phyloP scores from a whole-genome alignment of 2,888 invertebrate genomes.

The Panzeria rudis region DNA sequence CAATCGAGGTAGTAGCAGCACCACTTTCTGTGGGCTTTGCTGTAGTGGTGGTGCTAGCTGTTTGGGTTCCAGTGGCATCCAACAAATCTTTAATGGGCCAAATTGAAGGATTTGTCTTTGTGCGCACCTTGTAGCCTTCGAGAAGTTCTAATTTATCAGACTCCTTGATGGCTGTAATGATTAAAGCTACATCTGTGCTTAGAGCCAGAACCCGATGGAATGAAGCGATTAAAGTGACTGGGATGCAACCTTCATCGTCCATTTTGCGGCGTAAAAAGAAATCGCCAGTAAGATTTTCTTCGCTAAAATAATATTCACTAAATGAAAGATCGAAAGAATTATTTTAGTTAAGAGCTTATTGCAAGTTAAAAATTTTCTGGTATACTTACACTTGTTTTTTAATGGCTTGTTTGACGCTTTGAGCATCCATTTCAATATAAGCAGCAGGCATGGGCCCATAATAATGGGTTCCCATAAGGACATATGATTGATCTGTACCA shows the following conservation, averaged over 20 bases:
- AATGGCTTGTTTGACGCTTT: slow-evolving; percentile 91
- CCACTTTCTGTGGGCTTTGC: slow-evolving; percentile 43
- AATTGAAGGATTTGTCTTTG: slow-evolving; percentile 90
- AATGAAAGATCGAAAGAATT: slow-evolving; percentile 46
- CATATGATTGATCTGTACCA: slow-evolving; percentile 80
- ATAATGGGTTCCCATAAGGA: slow-evolving; percentile 83
- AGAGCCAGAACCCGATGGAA: slow-evolving; percentile 96
- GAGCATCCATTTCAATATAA: slow-evolving; percentile 83
- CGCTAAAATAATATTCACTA: slow-evolving; percentile 99
- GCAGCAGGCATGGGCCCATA: slow-evolving; percentile 82
- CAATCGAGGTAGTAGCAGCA: slow-evolving; percentile 20
- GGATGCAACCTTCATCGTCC: slow-evolving; percentile 96
- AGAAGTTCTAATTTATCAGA: slow-evolving; percentile 94
- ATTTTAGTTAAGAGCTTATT: not conserved
- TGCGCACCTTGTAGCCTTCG: slow-evolving; percentile 91
- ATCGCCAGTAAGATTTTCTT: slow-evolving; percentile 96
- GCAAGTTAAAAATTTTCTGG: not conserved
- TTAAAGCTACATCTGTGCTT: slow-evolving; percentile 92
- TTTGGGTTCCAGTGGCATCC: slow-evolving; percentile 76
- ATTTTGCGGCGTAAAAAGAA: slow-evolving; percentile 98
- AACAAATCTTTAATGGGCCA: slow-evolving; percentile 93
- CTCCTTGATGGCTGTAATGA: slow-evolving; percentile 93
- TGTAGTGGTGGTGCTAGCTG: slow-evolving; percentile 7
- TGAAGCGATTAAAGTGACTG: slow-evolving; percentile 96
- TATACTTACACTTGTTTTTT: slow-evolving; percentile 95